Evolutionary conservation across 2,888 invertebrate genomes (phyloP).

Genomic region (Heliconius charithonia): DNA sequence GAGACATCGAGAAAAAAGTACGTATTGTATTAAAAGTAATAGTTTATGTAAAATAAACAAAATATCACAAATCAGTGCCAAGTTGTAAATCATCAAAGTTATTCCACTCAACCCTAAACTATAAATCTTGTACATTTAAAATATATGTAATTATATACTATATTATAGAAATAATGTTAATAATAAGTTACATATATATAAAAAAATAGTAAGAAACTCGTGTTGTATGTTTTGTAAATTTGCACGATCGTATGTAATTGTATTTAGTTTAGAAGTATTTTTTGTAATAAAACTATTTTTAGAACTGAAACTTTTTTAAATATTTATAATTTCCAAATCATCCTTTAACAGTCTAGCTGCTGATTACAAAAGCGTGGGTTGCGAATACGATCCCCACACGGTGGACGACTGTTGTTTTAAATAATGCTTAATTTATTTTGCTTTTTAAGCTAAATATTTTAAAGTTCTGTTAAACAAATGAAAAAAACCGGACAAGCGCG

Average conservation of each 20-base stretch:
- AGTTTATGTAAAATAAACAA: neutral
- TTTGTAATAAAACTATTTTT: slow-evolving; percentile 67
- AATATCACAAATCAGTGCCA: slow-evolving; percentile 4
- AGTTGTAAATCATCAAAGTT: neutral
- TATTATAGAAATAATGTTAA: neutral
- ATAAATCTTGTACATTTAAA: neutral
- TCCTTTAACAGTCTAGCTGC: too few species aligned
- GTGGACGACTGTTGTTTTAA: too few species aligned
- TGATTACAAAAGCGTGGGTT: too few species aligned
- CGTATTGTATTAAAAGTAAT: too few species aligned
- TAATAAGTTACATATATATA: neutral
- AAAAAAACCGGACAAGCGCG: too few species aligned
- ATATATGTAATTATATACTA: neutral
- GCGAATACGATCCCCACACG: too few species aligned
- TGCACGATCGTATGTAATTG: slow-evolving; percentile 42
- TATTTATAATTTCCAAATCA: neutral
- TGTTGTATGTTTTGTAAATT: slow-evolving; percentile 36
- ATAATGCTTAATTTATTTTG: too few species aligned
- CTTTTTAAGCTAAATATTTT: too few species aligned
- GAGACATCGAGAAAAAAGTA: neutral
- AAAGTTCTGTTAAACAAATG: too few species aligned
- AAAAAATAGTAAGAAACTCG: neutral
- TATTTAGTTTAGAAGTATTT: slow-evolving; percentile 61
- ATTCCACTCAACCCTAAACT: neutral
- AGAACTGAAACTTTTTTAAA: slow-evolving; percentile 42